These are phyloP conservation scores for Balaeniceps rex DNA, from an alignment of 2,113 vertebrate genomes.

Conservation along the genomic window DNA sequence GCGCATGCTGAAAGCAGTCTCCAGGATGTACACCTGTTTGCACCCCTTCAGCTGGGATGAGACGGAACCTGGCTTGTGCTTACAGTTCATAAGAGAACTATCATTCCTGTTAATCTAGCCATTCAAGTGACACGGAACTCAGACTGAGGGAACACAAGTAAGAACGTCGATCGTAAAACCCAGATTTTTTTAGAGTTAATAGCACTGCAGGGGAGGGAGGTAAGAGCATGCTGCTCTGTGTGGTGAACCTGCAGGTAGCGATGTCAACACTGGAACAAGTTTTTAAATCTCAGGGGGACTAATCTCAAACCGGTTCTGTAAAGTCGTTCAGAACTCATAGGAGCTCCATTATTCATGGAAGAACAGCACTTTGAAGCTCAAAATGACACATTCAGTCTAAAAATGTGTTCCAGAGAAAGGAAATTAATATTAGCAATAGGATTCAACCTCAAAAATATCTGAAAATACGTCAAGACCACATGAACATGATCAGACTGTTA, in stretches of 20 bases:
- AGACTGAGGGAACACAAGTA: background rate
- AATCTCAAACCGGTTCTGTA: background rate
- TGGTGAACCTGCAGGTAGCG: background rate
- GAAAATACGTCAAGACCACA: background rate
- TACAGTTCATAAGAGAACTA: background rate
- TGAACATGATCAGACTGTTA: background rate
- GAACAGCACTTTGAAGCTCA: background rate
- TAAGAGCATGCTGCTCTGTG: background rate
- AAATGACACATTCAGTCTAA: background rate
- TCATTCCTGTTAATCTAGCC: too few species aligned
- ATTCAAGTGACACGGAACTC: background rate
- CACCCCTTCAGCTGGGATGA: accelerated
- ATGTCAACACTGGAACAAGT: too few species aligned
- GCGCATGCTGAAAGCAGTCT: accelerated
- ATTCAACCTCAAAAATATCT: background rate
- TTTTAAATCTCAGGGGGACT: background rate
- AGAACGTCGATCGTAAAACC: background rate
- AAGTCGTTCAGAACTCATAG: background rate
- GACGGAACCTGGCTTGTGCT: background rate
- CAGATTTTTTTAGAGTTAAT: background rate
- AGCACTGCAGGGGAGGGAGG: background rate
- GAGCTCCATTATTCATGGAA: background rate
- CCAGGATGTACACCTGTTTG: accelerated
- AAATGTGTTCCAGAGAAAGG: background rate
- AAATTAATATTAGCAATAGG: background rate